These are phyloP conservation scores for Calephelis nemesis DNA, from an alignment of 1,140 invertebrate species.

Conservation along the genomic window DNA sequence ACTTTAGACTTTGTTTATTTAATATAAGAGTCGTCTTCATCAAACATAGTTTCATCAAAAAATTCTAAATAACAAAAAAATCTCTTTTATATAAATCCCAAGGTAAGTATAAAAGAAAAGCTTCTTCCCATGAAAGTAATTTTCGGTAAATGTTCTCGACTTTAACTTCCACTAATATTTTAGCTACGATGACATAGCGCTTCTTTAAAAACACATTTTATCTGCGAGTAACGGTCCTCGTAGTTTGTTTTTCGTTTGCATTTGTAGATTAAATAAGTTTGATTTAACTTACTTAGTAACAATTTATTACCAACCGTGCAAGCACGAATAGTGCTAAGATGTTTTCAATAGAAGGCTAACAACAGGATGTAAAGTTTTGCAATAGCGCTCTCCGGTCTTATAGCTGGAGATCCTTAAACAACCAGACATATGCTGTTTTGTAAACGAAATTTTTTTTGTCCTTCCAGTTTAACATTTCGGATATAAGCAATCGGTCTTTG, in stretches of 20 bases:
- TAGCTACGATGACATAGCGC: constrained; percentile 33
- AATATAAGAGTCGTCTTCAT: neutral
- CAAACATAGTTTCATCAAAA: constrained; percentile 1
- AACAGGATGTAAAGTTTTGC: constrained; percentile 72
- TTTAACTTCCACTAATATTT: constrained; percentile 41
- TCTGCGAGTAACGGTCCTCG: constrained; percentile 36
- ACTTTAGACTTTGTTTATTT: no score
- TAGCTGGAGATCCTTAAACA: no score
- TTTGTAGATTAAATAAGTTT: constrained; percentile 74
- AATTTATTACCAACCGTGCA: constrained; percentile 69
- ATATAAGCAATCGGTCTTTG: no score
- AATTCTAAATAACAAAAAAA: neutral
- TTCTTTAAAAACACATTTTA: constrained; percentile 41
- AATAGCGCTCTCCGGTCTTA: constrained; percentile 64
- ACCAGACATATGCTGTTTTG: no score
- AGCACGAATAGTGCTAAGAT: constrained; percentile 71
- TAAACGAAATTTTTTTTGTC: no score
- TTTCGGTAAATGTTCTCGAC: constrained; percentile 31
- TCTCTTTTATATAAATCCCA: constrained; percentile 13
- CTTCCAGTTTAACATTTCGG: no score
- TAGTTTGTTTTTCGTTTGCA: constrained; percentile 51
- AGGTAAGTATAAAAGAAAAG: constrained; percentile 9
- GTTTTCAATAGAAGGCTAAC: constrained; percentile 74
- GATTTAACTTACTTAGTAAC: constrained; percentile 58
- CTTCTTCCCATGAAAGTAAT: constrained; percentile 20